These are phyloP conservation scores for Siniperca undulata DNA, from an alignment of 2,797 vertebrate species.

Conservation along the genomic window DNA sequence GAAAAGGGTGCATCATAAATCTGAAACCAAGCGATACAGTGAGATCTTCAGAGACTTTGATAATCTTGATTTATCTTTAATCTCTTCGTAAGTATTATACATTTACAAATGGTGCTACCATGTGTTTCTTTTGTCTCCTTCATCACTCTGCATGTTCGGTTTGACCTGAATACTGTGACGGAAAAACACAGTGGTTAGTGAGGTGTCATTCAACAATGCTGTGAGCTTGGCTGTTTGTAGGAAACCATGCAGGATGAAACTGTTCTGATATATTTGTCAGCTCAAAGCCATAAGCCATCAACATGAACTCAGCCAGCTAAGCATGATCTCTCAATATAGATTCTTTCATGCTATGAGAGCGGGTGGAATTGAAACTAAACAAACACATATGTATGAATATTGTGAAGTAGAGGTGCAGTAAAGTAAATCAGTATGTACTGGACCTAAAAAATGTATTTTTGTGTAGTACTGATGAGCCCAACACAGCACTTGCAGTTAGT, in stretches of 20 bases:
- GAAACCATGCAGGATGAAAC: slow-evolving; percentile 1
- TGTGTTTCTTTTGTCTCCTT: background rate
- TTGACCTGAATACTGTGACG: background rate
- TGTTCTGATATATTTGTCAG: background rate
- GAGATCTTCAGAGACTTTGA: slow-evolving; percentile 95
- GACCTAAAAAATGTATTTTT: background rate
- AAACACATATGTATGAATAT: background rate
- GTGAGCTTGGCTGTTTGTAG: background rate
- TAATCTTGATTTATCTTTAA: slow-evolving; percentile 89
- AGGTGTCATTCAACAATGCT: slow-evolving; percentile 23
- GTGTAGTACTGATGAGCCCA: background rate
- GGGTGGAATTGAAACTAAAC: background rate
- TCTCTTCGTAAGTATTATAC: slow-evolving; percentile 84
- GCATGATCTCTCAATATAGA: background rate
- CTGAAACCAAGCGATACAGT: slow-evolving; percentile 90
- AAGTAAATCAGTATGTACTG: background rate
- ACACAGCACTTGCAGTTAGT: background rate
- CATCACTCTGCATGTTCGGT: background rate
- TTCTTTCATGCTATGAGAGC: background rate
- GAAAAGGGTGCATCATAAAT: slow-evolving; percentile 55
- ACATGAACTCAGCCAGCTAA: background rate
- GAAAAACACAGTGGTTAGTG: slow-evolving; percentile 3
- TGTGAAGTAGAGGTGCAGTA: background rate
- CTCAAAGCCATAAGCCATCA: background rate
- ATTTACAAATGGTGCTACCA: background rate